A percentile compares a stretch with the other conserved stretches of the same genome.
Evolutionary conservation across 2,797 vertebrate species (phyloP).

Genomic region (Molossus molossus): DNA sequence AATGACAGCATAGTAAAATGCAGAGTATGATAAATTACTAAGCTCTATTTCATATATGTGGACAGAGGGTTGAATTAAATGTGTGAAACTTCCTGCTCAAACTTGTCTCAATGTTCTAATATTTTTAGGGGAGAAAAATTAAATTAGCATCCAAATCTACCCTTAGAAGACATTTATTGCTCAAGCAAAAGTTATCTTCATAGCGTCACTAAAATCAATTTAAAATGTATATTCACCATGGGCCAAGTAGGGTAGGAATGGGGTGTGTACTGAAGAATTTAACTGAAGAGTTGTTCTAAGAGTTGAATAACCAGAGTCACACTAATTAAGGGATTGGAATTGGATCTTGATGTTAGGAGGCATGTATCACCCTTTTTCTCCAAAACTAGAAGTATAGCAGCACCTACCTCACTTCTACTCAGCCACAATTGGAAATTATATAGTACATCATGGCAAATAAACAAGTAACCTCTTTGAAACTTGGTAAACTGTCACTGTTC

Average conservation of each 20-base stretch:
- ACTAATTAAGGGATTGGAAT: conserved; percentile 15
- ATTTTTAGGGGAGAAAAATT: conserved; percentile 61
- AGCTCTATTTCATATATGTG: conserved; percentile 81
- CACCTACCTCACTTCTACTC: not conserved
- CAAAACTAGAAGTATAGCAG: conserved; percentile 54
- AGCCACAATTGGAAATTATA: conserved; percentile 43
- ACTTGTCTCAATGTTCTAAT: conserved; percentile 79
- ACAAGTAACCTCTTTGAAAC: conserved; percentile 15
- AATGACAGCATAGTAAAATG: conserved; percentile 85
- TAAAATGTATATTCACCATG: conserved; percentile 77
- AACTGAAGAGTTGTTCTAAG: conserved; percentile 77
- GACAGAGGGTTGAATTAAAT: conserved; percentile 78
- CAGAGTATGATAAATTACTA: conserved; percentile 82
- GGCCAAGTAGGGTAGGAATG: conserved; percentile 66
- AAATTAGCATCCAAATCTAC: conserved; percentile 80
- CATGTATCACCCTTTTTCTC: not conserved
- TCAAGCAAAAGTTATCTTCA: conserved; percentile 80
- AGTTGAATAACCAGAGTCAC: conserved; percentile 62
- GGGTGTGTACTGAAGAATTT: conserved; percentile 62
- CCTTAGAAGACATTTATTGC: conserved; percentile 77
- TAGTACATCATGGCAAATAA: not conserved
- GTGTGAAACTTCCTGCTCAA: conserved; percentile 79
- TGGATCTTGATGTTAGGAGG: not conserved
- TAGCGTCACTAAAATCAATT: conserved; percentile 80
- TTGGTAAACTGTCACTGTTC: not conserved